Percentiles rank a stretch among this genome's conserved stretches.
Conservation (phyloP, 1,140 invertebrate genomes). For the Drosophila subpulchrella region DNA sequence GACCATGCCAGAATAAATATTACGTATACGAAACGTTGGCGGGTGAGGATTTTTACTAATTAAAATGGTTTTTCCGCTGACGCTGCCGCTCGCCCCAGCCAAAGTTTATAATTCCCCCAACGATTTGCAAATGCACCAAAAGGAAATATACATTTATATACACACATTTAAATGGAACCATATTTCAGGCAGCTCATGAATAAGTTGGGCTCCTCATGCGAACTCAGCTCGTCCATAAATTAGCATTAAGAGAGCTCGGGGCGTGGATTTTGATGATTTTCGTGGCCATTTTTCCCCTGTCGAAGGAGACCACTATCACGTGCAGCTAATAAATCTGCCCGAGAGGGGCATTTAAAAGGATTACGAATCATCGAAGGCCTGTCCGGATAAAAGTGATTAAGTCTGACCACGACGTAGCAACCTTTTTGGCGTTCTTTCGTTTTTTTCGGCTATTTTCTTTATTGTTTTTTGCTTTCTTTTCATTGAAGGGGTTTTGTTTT, state of each 20-base stretch:
- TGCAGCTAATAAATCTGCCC: conserved; percentile 76
- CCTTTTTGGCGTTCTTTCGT: conserved; percentile 30
- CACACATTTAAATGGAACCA: conserved; percentile 24
- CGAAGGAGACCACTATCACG: conserved; percentile 65
- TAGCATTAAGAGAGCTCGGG: conserved; percentile 75
- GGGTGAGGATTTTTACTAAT: conserved; percentile 61
- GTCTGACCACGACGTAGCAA: conserved; percentile 57
- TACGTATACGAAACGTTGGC: conserved; percentile 60
- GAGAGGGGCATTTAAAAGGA: conserved; percentile 74
- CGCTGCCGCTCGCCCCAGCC: conserved; percentile 13
- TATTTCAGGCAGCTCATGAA: conserved; percentile 73
- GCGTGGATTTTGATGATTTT: conserved; percentile 57
- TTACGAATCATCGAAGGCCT: conserved; percentile 58
- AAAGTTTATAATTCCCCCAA: conserved; percentile 62
- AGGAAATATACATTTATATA: conserved; percentile 44
- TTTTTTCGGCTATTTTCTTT: neutral
- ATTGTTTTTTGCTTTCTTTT: neutral
- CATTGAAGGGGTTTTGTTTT: conserved; percentile 16
- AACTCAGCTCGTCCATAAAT: conserved; percentile 62
- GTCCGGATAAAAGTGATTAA: conserved; percentile 81
- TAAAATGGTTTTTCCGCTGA: conserved; percentile 78
- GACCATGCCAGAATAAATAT: conserved; percentile 47
- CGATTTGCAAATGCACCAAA: conserved; percentile 57
- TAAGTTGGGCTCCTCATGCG: conserved; percentile 62
- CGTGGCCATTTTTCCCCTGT: conserved; percentile 20